Percentiles rank a stretch among this genome's conserved stretches.
Conservation (phyloP, 2,113 vertebrate species). For the Dolichotis patagonum region DNA sequence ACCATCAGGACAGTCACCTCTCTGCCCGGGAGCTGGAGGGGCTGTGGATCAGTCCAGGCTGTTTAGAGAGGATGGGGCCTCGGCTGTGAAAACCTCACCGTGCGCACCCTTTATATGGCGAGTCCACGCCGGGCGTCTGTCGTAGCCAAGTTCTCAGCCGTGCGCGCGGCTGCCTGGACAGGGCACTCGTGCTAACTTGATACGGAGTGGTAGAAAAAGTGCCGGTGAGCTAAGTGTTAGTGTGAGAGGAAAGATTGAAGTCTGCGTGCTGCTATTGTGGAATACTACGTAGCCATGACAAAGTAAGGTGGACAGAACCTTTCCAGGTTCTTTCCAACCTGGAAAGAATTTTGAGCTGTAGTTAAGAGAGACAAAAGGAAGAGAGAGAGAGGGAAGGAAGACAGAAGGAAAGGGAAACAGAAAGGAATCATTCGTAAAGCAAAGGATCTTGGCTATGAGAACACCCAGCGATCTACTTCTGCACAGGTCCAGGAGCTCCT, state of each 20-base stretch:
- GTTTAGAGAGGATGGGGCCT: background rate
- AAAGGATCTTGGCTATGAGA: background rate
- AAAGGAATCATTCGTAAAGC: background rate
- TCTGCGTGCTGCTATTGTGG: background rate
- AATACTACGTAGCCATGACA: background rate
- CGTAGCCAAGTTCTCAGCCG: background rate
- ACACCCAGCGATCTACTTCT: background rate
- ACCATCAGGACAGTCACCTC: background rate
- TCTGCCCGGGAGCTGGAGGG: background rate
- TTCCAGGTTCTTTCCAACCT: no score
- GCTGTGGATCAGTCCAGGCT: background rate
- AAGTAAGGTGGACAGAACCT: background rate
- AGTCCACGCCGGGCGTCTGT: background rate
- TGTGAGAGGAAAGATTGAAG: background rate
- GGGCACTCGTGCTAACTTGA: background rate
- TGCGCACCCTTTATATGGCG: background rate
- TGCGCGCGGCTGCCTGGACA: background rate
- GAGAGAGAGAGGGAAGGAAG: background rate
- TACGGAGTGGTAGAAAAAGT: background rate
- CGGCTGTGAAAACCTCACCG: slow-evolving; percentile 8
- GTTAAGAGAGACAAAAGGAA: background rate
- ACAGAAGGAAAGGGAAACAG: background rate
- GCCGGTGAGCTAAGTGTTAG: background rate
- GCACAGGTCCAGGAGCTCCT: background rate
- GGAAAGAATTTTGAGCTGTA: background rate